Conservation (phyloP, 1,140 invertebrate genomes). For the Teleopsis dalmanni region DNA sequence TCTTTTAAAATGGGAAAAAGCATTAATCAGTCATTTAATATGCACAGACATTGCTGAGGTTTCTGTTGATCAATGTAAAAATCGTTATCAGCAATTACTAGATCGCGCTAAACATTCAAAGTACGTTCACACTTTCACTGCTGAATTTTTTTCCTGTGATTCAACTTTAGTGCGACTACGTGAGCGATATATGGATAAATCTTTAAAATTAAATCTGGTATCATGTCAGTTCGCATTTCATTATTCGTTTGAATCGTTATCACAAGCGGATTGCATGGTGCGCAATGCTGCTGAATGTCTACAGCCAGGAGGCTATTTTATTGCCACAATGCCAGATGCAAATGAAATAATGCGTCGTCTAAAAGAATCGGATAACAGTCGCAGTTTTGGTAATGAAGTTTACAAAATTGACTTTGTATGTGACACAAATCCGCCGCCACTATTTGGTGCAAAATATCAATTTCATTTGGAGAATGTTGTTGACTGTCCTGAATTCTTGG, state of each 20-base stretch:
- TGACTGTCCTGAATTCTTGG: conserved; percentile 96
- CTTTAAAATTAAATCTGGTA: conserved; percentile 77
- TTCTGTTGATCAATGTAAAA: conserved; percentile 80
- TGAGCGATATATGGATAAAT: conserved; percentile 62
- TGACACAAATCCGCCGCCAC: conserved; percentile 60
- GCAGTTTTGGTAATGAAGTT: conserved; percentile 79
- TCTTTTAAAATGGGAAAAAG: conserved; percentile 89
- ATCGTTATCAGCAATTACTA: conserved; percentile 56
- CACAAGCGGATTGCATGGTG: conserved; percentile 89
- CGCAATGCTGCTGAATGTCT: conserved; percentile 86
- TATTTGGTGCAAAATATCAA: conserved; percentile 96
- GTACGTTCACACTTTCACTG: conserved; percentile 56
- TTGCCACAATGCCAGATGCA: conserved; percentile 92
- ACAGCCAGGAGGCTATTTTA: conserved; percentile 84
- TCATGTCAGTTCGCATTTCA: conserved; percentile 98
- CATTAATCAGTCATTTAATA: conserved; percentile 74
- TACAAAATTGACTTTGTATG: conserved; percentile 74
- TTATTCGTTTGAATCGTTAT: conserved; percentile 89
- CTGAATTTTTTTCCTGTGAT: conserved; percentile 88
- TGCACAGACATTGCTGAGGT: conserved; percentile 91
- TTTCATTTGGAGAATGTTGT: conserved; percentile 94
- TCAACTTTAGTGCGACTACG: conserved; percentile 77
- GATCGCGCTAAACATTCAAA: conserved; percentile 33
- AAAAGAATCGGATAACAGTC: conserved; percentile 50
- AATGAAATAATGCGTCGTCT: conserved; percentile 71